These are phyloP conservation scores for Rhagologus leucostigma DNA, from an alignment of 2,113 vertebrate species.

Conservation along the genomic window DNA sequence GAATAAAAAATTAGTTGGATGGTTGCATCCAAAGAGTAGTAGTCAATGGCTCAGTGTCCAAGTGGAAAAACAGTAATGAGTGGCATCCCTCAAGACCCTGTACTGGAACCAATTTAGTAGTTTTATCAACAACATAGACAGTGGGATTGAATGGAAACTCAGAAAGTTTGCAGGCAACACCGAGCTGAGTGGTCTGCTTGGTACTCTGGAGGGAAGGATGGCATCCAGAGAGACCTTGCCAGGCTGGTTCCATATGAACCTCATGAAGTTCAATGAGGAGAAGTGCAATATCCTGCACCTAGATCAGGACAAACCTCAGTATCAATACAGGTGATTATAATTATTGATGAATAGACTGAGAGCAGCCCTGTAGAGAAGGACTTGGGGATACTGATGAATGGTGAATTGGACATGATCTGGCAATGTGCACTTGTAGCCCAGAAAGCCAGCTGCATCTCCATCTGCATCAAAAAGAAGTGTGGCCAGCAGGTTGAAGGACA, in stretches of 20 bases:
- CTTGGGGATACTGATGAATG: neutral
- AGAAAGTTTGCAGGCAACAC: neutral
- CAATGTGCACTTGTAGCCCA: neutral
- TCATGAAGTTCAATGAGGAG: neutral
- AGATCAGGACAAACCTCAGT: neutral
- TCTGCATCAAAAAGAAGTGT: neutral
- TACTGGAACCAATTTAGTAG: neutral
- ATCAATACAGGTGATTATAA: neutral
- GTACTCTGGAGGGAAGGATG: neutral
- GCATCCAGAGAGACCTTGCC: neutral
- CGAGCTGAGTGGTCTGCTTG: neutral
- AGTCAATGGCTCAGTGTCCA: neutral
- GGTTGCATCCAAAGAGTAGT: neutral
- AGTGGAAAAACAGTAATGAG: neutral
- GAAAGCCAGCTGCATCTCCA: neutral
- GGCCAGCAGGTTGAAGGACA: neutral
- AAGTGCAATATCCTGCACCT: neutral
- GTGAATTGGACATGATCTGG: neutral
- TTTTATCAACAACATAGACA: neutral
- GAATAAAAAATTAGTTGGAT: neutral
- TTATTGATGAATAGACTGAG: neutral
- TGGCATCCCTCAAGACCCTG: neutral
- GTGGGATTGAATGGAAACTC: neutral
- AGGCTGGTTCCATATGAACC: neutral
- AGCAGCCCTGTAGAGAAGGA: neutral